These are phyloP conservation scores for Idaea straminata DNA, from an alignment of 2,888 invertebrate species.

Conservation along the genomic window DNA sequence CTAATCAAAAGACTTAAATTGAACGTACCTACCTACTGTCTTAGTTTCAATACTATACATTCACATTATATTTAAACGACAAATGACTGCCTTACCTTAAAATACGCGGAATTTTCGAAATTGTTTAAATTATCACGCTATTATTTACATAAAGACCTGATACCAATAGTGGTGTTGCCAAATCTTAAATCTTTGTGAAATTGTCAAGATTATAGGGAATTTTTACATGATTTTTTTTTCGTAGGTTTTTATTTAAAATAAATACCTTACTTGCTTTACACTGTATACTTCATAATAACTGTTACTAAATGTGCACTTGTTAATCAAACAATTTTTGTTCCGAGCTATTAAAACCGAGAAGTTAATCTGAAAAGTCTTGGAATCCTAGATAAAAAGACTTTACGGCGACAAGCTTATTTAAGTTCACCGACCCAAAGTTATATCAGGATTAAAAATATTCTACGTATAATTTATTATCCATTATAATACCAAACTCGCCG, in stretches of 20 bases:
- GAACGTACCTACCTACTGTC: constrained; percentile 36
- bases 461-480: constrained; percentile 3
- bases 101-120: too few species aligned
- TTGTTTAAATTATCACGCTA: too few species aligned
- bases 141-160: too few species aligned
- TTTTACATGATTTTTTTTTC: too few species aligned
- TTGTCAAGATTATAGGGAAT: too few species aligned
- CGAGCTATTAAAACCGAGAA: not conserved
- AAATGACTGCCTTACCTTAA: constrained; percentile 47
- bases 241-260: too few species aligned
- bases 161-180: too few species aligned
- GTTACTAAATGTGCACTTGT: not conserved
- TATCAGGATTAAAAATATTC: constrained; percentile 1
- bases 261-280: too few species aligned
- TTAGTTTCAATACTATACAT: constrained; percentile 47
- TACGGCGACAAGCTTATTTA: not conserved
- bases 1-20: constrained; percentile 32
- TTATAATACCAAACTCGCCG: too few species aligned
- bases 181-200: too few species aligned
- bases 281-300: not conserved
- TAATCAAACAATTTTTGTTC: not conserved
- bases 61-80: constrained; percentile 49
- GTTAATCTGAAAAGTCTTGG: not conserved
- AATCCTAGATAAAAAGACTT: not conserved
- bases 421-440: not conserved